A percentile compares a stretch with the other conserved stretches of the same genome.
Conservation (phyloP, 2,797 vertebrate genomes). For the Tauraco hartlaubi region DNA sequence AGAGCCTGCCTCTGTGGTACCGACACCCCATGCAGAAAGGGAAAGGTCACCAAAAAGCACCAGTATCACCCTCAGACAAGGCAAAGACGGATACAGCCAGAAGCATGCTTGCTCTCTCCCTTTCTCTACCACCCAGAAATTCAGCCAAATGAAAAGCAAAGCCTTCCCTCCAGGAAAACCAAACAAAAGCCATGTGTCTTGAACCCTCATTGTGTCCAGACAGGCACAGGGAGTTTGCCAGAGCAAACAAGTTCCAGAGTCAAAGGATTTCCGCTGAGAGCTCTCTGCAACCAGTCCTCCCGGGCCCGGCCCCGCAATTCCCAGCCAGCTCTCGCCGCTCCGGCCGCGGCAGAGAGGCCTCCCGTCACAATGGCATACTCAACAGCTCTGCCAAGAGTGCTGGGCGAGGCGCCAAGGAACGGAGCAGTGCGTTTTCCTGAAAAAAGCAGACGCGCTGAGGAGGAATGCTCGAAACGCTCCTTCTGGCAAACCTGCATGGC, state of each 20-base stretch:
- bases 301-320: constrained; percentile 7
- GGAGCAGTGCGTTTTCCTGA: constrained; percentile 23
- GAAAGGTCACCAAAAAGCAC: neutral
- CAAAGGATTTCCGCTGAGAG: constrained; percentile 73
- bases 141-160: constrained; percentile 60
- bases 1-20: neutral
- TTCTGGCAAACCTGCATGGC: constrained; percentile 55
- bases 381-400: constrained; percentile 68
- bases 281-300: constrained; percentile 61
- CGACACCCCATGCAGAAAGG: neutral
- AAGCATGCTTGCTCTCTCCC: neutral
- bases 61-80: neutral
- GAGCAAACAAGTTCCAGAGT: constrained; percentile 72
- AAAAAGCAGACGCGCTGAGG: constrained; percentile 28
- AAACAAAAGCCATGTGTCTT: constrained; percentile 66
- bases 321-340: constrained; percentile 64
- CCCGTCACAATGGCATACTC: constrained; percentile 60
- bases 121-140: constrained; percentile 53
- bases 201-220: constrained; percentile 58
- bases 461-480: constrained; percentile 52
- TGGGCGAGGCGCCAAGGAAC: constrained; percentile 58
- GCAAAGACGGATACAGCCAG: neutral
- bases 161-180: constrained; percentile 65
- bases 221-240: constrained; percentile 65
- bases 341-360: constrained; percentile 54